Evolutionary conservation across 1,140 invertebrate species (phyloP).

Genomic region (roundworm (Caenorhabditis elegans)): WBcel235 BX284602.5:7017501-7018000

Average conservation of each 20-base stretch:
- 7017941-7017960: conserved; percentile 37
- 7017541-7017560: conserved; percentile 63
- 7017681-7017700: conserved; percentile 74
- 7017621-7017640: conserved; percentile 98
- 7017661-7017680: conserved; percentile 96
- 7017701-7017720: conserved; percentile 77
- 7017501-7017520: conserved; percentile 61
- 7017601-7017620: conserved; percentile 83
- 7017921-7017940: not conserved
- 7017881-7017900: conserved; percentile 30
- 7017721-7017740: conserved; percentile 95
- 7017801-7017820: conserved; percentile 75
- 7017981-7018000: conserved; percentile 57
- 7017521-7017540: conserved; percentile 59
- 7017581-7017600: no score
- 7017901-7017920: conserved; percentile 37
- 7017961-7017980: conserved; percentile 41
- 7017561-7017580: not conserved
- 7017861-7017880: conserved; percentile 70
- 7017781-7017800: not conserved
- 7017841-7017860: conserved; percentile 98
- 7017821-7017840: conserved; percentile 83
- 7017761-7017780: conserved; percentile 45
- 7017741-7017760: conserved; percentile 92
- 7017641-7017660: conserved; percentile 91